A percentile compares a stretch with the other conserved stretches of the same genome.
Evolutionary conservation across 2,888 invertebrate genomes (phyloP).

Genomic region (Odontothrips loti): DNA sequence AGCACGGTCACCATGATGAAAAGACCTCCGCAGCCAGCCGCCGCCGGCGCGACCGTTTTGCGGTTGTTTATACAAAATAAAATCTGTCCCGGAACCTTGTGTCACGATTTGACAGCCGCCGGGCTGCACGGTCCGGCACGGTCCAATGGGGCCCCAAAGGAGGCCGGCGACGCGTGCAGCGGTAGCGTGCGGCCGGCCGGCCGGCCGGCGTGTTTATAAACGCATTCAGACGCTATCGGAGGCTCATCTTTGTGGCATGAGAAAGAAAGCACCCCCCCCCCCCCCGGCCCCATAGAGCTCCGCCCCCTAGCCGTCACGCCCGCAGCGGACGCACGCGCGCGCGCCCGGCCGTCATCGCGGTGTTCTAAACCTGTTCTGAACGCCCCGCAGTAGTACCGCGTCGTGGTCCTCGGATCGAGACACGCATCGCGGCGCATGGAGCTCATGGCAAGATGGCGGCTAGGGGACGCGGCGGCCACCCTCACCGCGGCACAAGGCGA

Average conservation of each 20-base stretch:
- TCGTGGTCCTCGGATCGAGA: too few relatives aligned
- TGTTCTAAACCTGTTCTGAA: too few relatives aligned
- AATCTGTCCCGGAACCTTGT: slow-evolving; percentile 12
- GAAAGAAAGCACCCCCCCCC: not conserved
- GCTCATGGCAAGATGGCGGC: too few relatives aligned
- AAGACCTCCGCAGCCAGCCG: not conserved
- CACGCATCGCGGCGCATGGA: too few relatives aligned
- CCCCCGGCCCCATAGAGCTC: not conserved
- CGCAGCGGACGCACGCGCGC: not conserved
- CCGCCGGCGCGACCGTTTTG: not conserved
- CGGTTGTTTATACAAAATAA: not conserved
- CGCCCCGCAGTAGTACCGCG: too few relatives aligned
- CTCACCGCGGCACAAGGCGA: too few relatives aligned
- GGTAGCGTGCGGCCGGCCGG: not conserved
- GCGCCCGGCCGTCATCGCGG: not conserved
- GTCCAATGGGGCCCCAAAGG: not conserved
- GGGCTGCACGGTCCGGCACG: not conserved
- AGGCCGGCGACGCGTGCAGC: not conserved
- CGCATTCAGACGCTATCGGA: not conserved
- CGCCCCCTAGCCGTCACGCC: not conserved
- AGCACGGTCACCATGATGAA: not conserved
- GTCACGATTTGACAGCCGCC: not conserved
- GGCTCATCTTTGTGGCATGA: slow-evolving; percentile 16
- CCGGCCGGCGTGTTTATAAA: slow-evolving; percentile 17
- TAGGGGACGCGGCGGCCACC: too few relatives aligned